A percentile compares a stretch with the other conserved stretches of the same genome.
Conservation (phyloP, 2,888 invertebrate species). For the Galerucella nymphaeae region DNA sequence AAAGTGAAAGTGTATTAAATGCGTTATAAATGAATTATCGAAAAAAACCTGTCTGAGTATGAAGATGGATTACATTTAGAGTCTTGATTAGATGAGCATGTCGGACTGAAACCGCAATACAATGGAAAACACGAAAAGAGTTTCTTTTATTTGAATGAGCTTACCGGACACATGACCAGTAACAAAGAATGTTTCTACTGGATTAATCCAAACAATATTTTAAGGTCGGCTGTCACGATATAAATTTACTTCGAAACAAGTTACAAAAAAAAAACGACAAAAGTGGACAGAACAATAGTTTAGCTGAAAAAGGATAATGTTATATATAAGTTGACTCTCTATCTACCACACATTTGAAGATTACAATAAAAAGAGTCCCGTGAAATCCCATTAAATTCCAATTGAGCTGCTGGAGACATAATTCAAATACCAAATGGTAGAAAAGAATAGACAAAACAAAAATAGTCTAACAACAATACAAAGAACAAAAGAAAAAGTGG, state of each 20-base stretch:
- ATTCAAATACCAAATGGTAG: too few relatives aligned
- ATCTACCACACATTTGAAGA: not conserved
- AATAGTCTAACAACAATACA: too few relatives aligned
- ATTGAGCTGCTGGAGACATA: too few relatives aligned
- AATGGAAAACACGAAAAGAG: slow-evolving; percentile 25
- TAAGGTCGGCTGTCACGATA: not conserved
- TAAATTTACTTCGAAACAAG: not conserved
- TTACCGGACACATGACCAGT: not conserved
- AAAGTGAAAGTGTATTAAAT: slow-evolving; percentile 15
- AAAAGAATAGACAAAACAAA: too few relatives aligned
- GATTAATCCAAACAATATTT: not conserved
- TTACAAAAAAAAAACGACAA: not conserved
- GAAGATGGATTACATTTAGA: slow-evolving; percentile 30
- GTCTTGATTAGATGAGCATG: slow-evolving; percentile 26
- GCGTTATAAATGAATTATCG: slow-evolving; percentile 14
- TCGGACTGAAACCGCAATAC: slow-evolving; percentile 19
- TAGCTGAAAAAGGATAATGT: not conserved
- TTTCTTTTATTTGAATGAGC: slow-evolving; percentile 21
- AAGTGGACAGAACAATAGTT: not conserved
- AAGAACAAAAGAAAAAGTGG: too few relatives aligned
- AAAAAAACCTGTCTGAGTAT: slow-evolving; percentile 26
- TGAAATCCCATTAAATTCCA: too few relatives aligned
- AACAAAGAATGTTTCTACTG: not conserved
- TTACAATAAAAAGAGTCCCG: too few relatives aligned
- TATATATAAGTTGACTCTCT: not conserved